Conservation (phyloP, 2,888 invertebrate genomes). For the Caenorhabditis virilis region DNA sequence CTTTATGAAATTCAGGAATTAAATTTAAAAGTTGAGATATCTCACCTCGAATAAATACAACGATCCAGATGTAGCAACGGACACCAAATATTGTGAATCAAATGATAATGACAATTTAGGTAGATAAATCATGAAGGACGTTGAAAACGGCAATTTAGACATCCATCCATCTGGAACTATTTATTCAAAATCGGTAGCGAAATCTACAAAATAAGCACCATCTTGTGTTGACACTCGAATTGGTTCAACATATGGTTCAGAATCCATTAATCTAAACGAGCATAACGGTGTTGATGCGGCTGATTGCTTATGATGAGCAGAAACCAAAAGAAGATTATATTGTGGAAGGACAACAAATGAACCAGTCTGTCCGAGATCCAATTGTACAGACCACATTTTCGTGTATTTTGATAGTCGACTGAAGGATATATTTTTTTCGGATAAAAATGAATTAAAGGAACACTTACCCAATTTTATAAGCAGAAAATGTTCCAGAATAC, state of each 20-base stretch:
- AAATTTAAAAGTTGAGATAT: too few species aligned
- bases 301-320: conserved; percentile 35
- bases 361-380: conserved; percentile 41
- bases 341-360: conserved; percentile 34
- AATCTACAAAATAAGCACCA: too few species aligned
- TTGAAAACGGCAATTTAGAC: conserved; percentile 36
- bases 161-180: conserved; percentile 30
- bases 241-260: conserved; percentile 37
- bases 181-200: too few species aligned
- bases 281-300: conserved; percentile 23
- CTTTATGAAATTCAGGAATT: too few species aligned
- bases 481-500: conserved; percentile 50
- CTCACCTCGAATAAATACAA: conserved; percentile 37
- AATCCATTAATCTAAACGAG: conserved; percentile 41
- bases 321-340: conserved; percentile 38
- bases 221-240: conserved; percentile 22
- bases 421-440: neutral
- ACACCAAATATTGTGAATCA: conserved; percentile 16
- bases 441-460: neutral
- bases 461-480: conserved; percentile 52
- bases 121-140: conserved; percentile 30
- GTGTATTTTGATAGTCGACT: conserved; percentile 38
- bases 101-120: conserved; percentile 32
- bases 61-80: conserved; percentile 43
- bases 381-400: conserved; percentile 32